phyloP scores from a whole-genome alignment of 2,888 invertebrate species.

The Marronus borbonicus region DNA sequence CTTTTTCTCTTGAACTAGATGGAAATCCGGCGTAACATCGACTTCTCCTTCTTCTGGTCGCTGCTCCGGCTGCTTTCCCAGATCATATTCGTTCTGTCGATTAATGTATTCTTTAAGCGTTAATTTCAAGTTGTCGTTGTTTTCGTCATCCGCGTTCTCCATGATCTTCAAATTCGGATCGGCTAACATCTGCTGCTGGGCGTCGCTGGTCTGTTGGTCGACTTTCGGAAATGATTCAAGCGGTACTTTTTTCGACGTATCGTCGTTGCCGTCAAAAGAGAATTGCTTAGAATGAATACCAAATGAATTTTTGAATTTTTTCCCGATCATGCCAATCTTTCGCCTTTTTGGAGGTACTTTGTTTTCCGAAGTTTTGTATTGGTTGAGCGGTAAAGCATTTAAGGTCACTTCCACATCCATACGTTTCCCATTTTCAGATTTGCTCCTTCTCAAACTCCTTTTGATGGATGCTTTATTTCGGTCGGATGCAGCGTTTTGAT shows the following conservation, averaged over 20 bases:
- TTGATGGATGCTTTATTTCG: conserved; percentile 12
- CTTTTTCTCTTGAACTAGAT: conserved; percentile 49
- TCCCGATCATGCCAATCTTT: not conserved
- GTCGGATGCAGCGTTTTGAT: conserved; percentile 5
- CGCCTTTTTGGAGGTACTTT: not conserved
- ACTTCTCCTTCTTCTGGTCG: conserved; percentile 46
- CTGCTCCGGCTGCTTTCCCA: conserved; percentile 24
- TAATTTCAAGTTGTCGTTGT: conserved; percentile 47
- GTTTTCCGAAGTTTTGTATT: not conserved
- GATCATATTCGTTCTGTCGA: conserved; percentile 49
- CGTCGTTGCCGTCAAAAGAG: not conserved
- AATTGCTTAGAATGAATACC: not conserved
- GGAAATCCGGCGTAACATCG: conserved; percentile 35
- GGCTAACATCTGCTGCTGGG: conserved; percentile 31
- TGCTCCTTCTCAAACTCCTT: not conserved
- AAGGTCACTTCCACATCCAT: conserved; percentile 33
- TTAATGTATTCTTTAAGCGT: conserved; percentile 49
- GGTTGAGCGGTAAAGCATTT: conserved; percentile 6
- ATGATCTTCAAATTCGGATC: conserved; percentile 48
- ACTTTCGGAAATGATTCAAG: not conserved
- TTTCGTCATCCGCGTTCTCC: conserved; percentile 49
- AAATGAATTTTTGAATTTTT: not conserved
- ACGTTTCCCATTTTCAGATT: conserved; percentile 1
- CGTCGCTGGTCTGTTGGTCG: conserved; percentile 24
- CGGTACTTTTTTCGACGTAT: not conserved